phyloP scores from a whole-genome alignment of 2,797 vertebrate genomes.

The Eulemur coronatus region DNA sequence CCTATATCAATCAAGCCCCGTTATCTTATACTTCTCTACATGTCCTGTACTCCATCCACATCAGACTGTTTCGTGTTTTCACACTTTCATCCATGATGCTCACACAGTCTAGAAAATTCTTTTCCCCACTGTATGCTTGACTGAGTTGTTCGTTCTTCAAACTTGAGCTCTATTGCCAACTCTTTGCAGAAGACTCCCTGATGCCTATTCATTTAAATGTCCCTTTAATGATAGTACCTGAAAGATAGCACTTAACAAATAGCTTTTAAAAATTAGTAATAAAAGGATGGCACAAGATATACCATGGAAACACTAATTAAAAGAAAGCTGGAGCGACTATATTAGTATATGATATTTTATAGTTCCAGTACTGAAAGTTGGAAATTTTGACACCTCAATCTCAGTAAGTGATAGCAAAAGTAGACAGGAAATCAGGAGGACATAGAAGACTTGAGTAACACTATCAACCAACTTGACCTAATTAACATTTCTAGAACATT shows the following conservation, averaged over 20 bases:
- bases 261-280: not conserved
- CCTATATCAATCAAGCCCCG: not conserved
- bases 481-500: not conserved
- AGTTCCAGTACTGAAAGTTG: not conserved
- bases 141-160: not conserved
- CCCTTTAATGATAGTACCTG: not conserved
- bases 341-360: not conserved
- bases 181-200: not conserved
- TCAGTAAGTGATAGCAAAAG: not conserved
- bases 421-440: not conserved
- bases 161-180: not conserved
- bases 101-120: not conserved
- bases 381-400: not conserved
- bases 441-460: not conserved
- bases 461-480: not conserved
- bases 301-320: not conserved
- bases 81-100: not conserved
- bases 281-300: not conserved
- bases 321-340: not conserved
- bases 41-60: not conserved
- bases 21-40: not conserved
- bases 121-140: not conserved
- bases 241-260: not conserved
- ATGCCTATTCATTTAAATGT: not conserved
- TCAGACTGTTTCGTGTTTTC: not conserved